Percentiles rank a stretch among this genome's conserved stretches.
Conservation (phyloP, 2,797 vertebrate genomes). For the Eulemur mongoz region DNA sequence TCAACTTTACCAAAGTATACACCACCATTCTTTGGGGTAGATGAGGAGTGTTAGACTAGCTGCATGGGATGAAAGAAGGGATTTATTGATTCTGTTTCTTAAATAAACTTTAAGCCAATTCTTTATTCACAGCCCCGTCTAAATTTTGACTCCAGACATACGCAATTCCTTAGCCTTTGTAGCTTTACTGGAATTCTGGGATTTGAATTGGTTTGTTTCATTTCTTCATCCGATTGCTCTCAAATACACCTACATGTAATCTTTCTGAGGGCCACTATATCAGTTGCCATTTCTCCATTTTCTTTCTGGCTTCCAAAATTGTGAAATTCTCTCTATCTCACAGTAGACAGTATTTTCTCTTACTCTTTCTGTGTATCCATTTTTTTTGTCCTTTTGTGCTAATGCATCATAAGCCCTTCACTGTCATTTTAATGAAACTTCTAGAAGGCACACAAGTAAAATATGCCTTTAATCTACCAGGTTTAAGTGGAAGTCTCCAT, state of each 20-base stretch:
- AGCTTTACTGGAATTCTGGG: background rate
- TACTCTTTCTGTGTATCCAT: background rate
- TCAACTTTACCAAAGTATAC: conserved; percentile 1
- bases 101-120: conserved; percentile 2
- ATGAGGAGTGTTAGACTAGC: background rate
- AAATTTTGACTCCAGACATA: background rate
- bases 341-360: background rate
- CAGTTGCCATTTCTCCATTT: background rate
- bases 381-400: background rate
- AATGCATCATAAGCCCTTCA: background rate
- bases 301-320: background rate
- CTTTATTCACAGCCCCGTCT: background rate
- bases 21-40: background rate
- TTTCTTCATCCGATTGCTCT: background rate
- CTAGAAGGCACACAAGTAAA: background rate
- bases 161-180: background rate
- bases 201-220: background rate
- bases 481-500: background rate
- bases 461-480: background rate
- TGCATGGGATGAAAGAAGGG: background rate
- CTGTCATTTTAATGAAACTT: background rate
- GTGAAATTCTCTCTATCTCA: background rate
- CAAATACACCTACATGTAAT: background rate
- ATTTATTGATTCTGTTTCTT: background rate
- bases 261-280: background rate